phyloP scores from a whole-genome alignment of 2,113 vertebrate species.

The Empidonax traillii region DNA sequence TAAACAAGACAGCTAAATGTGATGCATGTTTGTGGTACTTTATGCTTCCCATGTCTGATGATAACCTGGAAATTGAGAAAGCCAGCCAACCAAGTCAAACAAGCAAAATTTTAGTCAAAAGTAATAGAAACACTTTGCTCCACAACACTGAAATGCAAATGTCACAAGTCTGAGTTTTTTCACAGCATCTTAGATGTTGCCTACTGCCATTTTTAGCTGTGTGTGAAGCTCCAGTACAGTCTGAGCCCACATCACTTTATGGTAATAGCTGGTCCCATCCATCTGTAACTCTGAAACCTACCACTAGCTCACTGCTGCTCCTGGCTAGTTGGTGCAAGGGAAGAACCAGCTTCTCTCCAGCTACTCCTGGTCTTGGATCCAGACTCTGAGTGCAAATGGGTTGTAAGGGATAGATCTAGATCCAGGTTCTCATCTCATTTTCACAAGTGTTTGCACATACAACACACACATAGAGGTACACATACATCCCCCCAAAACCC shows the following conservation, averaged over 20 bases:
- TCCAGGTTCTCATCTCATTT: background rate
- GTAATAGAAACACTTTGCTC: background rate
- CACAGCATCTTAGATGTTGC: background rate
- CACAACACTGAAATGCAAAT: background rate
- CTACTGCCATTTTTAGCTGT: background rate
- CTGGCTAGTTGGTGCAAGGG: fast-evolving
- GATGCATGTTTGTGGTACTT: background rate
- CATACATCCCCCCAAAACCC: background rate
- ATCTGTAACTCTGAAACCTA: background rate
- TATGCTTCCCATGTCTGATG: background rate
- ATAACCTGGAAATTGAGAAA: background rate
- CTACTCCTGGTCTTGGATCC: background rate
- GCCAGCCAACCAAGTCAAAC: background rate
- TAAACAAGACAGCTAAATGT: background rate
- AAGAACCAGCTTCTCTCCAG: background rate
- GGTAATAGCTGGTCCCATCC: background rate
- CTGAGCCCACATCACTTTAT: background rate
- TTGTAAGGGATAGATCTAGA: background rate
- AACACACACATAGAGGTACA: background rate
- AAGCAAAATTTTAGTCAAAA: background rate
- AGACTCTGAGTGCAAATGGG: background rate
- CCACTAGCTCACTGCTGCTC: fast-evolving
- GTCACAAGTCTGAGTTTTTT: background rate
- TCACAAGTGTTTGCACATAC: background rate
- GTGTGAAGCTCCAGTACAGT: background rate